Conservation (phyloP, 2,888 invertebrate genomes). For the Thysanoteuthis rhombus region DNA sequence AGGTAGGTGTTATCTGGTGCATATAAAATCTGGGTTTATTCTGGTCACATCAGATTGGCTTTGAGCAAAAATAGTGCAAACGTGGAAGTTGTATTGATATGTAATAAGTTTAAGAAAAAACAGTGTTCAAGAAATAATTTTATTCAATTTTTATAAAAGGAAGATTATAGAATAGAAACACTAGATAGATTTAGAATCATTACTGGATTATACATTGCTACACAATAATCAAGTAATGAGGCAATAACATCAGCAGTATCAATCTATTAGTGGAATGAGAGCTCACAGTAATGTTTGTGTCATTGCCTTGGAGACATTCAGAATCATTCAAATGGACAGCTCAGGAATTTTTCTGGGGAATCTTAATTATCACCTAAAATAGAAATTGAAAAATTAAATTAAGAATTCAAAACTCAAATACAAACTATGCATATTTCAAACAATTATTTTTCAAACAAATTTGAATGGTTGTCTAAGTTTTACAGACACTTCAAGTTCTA, state of each 20-base stretch:
- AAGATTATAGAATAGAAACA: neutral
- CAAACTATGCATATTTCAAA: neutral
- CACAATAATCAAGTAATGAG: neutral
- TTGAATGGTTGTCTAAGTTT: neutral
- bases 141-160: neutral
- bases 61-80: too few relatives aligned
- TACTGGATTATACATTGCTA: neutral
- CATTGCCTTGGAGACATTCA: neutral
- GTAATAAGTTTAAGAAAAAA: too few relatives aligned
- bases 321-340: neutral
- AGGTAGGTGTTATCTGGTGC: too few relatives aligned
- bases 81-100: too few relatives aligned
- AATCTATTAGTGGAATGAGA: neutral
- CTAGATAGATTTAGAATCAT: neutral
- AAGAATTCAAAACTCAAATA: neutral
- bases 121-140: neutral
- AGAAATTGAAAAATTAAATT: neutral
- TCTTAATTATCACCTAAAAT: neutral
- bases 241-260: neutral
- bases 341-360: conserved; percentile 31
- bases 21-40: too few relatives aligned
- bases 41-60: too few relatives aligned
- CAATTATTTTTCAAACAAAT: neutral
- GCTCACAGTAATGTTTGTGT: neutral
- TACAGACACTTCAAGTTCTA: neutral